These are phyloP conservation scores for Miopithecus talapoin DNA, from an alignment of 2,797 vertebrate species.

Conservation along the genomic window DNA sequence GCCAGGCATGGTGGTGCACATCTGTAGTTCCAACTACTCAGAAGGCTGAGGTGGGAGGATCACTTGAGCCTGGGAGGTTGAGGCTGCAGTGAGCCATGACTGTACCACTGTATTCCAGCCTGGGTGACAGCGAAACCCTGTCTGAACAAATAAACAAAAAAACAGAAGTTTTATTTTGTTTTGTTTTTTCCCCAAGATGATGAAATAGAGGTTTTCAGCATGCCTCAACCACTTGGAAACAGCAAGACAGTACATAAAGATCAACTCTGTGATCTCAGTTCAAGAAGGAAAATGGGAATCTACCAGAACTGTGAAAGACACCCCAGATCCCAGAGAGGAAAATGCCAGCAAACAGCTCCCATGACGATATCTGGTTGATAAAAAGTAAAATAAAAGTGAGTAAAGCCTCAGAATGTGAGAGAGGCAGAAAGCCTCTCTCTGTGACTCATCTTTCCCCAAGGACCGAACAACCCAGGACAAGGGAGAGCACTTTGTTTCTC, in stretches of 20 bases:
- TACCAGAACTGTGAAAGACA: neutral
- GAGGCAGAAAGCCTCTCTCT: neutral
- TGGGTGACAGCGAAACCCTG: neutral
- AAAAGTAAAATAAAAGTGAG: neutral
- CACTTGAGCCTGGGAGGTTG: neutral
- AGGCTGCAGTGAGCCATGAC: neutral
- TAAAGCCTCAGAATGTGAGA: neutral
- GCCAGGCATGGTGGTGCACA: neutral
- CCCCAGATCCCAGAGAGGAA: neutral
- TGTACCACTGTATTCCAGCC: neutral
- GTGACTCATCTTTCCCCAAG: neutral
- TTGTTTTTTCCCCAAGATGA: neutral
- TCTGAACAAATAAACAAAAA: neutral
- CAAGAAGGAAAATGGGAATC: neutral
- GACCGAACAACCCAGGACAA: neutral
- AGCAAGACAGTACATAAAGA: neutral
- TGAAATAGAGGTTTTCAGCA: neutral
- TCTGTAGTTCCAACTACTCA: neutral
- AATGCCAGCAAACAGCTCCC: neutral
- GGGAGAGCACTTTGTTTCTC: neutral
- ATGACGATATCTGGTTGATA: neutral
- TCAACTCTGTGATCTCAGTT: neutral
- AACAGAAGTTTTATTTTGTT: neutral
- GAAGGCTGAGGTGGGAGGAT: neutral
- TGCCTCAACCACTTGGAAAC: neutral